Conservation (phyloP, 2,888 invertebrate species). For the Allolobophora icterica region DNA sequence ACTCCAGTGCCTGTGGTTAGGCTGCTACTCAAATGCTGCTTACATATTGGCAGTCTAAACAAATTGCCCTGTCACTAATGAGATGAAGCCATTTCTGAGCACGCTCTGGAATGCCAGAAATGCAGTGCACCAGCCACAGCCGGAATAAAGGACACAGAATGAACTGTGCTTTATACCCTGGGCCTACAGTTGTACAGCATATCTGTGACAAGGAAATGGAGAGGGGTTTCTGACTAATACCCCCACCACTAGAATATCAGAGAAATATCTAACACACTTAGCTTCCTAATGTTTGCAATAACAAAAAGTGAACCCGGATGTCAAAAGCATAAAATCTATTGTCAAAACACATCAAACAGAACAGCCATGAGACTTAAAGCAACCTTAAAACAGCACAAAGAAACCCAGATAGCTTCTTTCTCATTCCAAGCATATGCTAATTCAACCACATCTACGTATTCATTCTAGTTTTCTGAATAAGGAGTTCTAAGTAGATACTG, state of each 20-base stretch:
- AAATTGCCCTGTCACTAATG: not conserved
- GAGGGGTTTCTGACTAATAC: not conserved
- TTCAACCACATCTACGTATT: not conserved
- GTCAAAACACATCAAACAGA: not conserved
- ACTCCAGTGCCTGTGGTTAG: conserved; percentile 10
- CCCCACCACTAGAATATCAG: not conserved
- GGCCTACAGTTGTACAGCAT: not conserved
- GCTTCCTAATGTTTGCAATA: not conserved
- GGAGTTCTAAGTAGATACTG: too few species aligned
- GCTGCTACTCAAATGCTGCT: not conserved
- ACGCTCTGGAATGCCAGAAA: not conserved
- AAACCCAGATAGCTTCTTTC: not conserved
- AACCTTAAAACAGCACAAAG: not conserved
- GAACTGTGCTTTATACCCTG: not conserved
- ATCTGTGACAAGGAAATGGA: not conserved
- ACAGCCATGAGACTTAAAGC: not conserved
- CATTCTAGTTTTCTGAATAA: too few species aligned
- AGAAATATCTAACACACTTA: not conserved
- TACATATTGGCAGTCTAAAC: conserved; percentile 17
- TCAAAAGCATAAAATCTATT: not conserved
- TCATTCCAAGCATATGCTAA: not conserved
- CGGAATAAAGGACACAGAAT: conserved; percentile 17
- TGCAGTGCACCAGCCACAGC: not conserved
- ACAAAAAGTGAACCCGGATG: not conserved
- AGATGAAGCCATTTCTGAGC: not conserved